These are phyloP conservation scores for Imbricaverruca yamaguchii DNA, from an alignment of 2,888 invertebrate genomes.

Conservation along the genomic window DNA sequence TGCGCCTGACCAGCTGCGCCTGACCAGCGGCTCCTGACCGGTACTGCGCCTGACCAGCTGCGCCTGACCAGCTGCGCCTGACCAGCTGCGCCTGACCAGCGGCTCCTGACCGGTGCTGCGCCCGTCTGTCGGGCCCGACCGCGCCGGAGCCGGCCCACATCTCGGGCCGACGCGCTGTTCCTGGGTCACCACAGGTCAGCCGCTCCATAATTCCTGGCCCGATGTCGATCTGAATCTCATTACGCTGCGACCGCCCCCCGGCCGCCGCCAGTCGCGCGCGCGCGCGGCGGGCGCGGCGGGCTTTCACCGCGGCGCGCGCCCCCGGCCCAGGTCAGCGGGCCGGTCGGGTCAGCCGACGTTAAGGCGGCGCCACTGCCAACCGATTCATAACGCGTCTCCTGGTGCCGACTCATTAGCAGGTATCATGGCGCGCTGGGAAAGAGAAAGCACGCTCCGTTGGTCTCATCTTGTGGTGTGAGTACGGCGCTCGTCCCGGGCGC, in stretches of 20 bases:
- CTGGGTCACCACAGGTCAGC: background rate
- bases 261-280: background rate
- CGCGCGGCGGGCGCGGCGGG: background rate
- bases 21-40: background rate
- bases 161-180: background rate
- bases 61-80: too few species aligned
- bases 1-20: too few species aligned
- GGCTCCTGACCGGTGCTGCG: background rate
- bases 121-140: background rate
- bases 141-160: too few species aligned
- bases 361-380: background rate
- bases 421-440: background rate
- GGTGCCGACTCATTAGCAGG: background rate
- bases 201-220: background rate
- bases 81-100: too few species aligned
- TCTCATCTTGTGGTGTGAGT: too few species aligned
- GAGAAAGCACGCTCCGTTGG: background rate
- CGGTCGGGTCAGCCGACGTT: background rate
- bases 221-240: conserved; percentile 2
- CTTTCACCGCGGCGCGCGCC: background rate
- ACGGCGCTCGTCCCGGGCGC: too few species aligned
- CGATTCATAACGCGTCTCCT: background rate
- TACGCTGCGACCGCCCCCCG: background rate
- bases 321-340: background rate
- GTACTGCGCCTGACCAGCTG: background rate